phyloP scores from a whole-genome alignment of 2,888 invertebrate species.

The Patella depressa region DNA sequence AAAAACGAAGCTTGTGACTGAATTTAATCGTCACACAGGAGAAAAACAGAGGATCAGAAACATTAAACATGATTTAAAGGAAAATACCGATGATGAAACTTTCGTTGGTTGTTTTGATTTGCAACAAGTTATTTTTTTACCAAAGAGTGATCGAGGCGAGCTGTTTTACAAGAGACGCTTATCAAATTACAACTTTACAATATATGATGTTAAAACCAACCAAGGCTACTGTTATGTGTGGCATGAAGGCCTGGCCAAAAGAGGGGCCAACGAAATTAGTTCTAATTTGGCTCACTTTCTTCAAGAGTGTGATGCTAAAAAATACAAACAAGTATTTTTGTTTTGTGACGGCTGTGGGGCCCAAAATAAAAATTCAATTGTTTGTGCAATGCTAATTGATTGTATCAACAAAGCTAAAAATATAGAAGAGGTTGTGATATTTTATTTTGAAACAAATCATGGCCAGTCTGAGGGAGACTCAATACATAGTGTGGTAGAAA shows the following conservation, averaged over 20 bases:
- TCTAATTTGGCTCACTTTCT: not conserved
- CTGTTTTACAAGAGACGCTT: not conserved
- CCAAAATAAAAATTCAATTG: slow-evolving; percentile 17
- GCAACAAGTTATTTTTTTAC: not conserved
- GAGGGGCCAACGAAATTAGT: not conserved
- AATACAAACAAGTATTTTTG: not conserved
- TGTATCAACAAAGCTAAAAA: not conserved
- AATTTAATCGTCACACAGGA: not conserved
- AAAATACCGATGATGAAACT: not conserved
- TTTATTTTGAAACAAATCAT: slow-evolving; percentile 19
- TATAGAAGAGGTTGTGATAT: not conserved
- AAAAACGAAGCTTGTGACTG: not conserved
- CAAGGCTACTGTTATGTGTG: not conserved
- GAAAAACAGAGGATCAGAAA: not conserved
- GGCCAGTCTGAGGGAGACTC: slow-evolving; percentile 14
- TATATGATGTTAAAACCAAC: not conserved
- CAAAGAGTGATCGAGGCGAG: not conserved
- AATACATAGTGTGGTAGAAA: slow-evolving; percentile 4
- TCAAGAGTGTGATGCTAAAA: not conserved
- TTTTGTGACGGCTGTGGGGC: slow-evolving; percentile 11
- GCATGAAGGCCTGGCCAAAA: not conserved
- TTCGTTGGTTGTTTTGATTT: not conserved
- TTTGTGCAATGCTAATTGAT: slow-evolving; percentile 1
- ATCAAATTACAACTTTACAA: not conserved
- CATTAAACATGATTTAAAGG: not conserved